Evolutionary conservation across 1,140 invertebrate species (phyloP), one percentile per base, ranked within the genome.

Genomic region (Gonatopus flavifemur): DNA sequence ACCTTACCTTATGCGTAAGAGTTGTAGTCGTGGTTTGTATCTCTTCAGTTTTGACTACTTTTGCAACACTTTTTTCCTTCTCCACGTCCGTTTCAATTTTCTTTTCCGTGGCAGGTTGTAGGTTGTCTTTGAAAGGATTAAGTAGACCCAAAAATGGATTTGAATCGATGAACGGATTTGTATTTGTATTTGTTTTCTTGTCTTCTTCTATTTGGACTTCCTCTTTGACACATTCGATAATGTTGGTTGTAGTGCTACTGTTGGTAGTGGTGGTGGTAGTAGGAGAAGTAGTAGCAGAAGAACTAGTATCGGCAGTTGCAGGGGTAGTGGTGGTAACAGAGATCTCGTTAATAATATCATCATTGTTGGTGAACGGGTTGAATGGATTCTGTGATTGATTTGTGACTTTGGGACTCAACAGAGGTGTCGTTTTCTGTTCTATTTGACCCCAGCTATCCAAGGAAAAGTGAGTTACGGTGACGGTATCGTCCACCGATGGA

Each of bases 131-230:
- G 36, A 78, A 73, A n/a, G 71, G 79, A 62, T 79, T 75, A 2
- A 76, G 57, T 35, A 72, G 37, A 2, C 71, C 73, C 12, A 77
- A 52, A 50, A 83, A 82, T 18, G 82, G 80, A 72, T 82, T 83
- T 10, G 75, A 76, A 56, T 81, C 74, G 43, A 79, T 80, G 47
- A 84, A 83, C 12, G 81, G 81, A 67, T 83, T 83, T 1, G 78
- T 83, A 49, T 74, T 72, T 22, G 58, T 73, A n/a, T n/a, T n/a
- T 9, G 59, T 46, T 52, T 72, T 72, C 47, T 70, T 74, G 44
- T 79, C 79, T 8, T 76, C 66, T 35, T 63, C 64, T 40, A 53
- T 16, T 49, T 49, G 46, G 15, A 30, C 31, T 12, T 67, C 59
- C 2, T 70, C 59, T 13, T 44, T 44, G 28, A 43, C 49, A 45